Base-by-base conservation (phyloP, 2,797 vertebrate species). In the Phoebastria nigripes region DNA sequence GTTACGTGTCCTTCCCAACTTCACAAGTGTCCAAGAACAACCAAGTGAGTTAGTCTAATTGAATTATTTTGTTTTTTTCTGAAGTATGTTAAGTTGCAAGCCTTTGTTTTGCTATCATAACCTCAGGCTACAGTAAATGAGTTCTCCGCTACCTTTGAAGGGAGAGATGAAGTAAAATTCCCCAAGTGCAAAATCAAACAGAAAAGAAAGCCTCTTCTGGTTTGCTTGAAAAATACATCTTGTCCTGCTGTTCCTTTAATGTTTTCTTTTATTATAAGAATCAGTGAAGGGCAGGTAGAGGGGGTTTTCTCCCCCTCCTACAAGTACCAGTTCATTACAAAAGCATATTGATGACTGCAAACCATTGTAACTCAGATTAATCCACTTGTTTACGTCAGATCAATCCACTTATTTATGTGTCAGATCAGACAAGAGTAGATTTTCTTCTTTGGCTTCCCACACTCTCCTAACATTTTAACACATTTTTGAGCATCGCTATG, bases 121-220 rank as follows among this genome's bases (percentile, higher is more conserved):
- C 98, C 98, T 97, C 95, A 44, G 98, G 98, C 97, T 97, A 97
- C 98, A 98, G 98, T 98, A 99, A 99, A 99, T 99, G 97, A 98
- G 98, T 98, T 98, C 97, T 96, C 97, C 98, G 97, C 98, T 98
- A 97, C 87, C 91, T 99, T 98, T 98, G 98, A 99, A 98, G 97
- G 97, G 94, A 97, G 96, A 98, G 97, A 98, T 98, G 98, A 98
- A 98, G 97, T 98, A 98, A 98, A 98, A 98, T 97, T 97, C 98
- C 98, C 98, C 97, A 98, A 98, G 98, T 98, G 95, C 96, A 98
- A 98, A 98, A 98, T 98, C 98, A 98, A 98, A 98, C 96, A 98
- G 97, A 98, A 98, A 98, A 98, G 94, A 98, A 97, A 98, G 93
- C 89, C 96, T 98, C 98, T 95, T 98, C 98, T 96, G 95, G 93